phyloP scores from a whole-genome alignment of 2,888 invertebrate species.

The Drosophila melanosoma region DNA sequence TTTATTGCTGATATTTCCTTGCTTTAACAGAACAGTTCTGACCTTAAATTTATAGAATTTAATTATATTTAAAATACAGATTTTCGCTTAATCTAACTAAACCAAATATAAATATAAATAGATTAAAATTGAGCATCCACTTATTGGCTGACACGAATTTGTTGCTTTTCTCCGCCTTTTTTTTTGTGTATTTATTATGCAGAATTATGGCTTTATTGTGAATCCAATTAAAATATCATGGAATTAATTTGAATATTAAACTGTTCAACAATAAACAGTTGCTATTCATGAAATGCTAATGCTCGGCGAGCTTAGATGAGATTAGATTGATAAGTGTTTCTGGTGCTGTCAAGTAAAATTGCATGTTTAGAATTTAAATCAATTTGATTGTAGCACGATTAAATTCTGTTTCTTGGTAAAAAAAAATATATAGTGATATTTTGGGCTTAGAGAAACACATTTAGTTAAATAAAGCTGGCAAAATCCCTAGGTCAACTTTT shows the following conservation, averaged over 20 bases:
- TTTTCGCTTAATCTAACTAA: not conserved
- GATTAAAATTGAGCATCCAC: not conserved
- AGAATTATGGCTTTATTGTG: not conserved
- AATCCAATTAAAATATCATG: not conserved
- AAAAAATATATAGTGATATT: not conserved
- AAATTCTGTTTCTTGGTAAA: not conserved
- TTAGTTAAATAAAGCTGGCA: not conserved
- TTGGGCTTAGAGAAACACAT: too few species aligned
- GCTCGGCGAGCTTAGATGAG: not conserved
- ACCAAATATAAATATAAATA: not conserved
- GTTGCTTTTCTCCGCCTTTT: not conserved
- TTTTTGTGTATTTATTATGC: not conserved
- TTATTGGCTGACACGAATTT: not conserved
- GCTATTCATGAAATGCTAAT: not conserved
- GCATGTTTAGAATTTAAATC: not conserved
- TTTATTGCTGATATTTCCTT: not conserved
- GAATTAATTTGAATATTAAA: not conserved
- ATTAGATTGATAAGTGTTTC: not conserved
- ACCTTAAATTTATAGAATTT: not conserved
- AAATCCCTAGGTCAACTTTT: not conserved
- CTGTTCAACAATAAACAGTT: not conserved
- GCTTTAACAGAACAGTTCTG: not conserved
- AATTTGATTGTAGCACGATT: not conserved
- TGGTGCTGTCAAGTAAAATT: not conserved
- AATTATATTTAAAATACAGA: not conserved